Percentiles rank a stretch among this genome's conserved stretches.
Conservation (phyloP, 2,797 vertebrate genomes). For the Pangasius macronema region DNA sequence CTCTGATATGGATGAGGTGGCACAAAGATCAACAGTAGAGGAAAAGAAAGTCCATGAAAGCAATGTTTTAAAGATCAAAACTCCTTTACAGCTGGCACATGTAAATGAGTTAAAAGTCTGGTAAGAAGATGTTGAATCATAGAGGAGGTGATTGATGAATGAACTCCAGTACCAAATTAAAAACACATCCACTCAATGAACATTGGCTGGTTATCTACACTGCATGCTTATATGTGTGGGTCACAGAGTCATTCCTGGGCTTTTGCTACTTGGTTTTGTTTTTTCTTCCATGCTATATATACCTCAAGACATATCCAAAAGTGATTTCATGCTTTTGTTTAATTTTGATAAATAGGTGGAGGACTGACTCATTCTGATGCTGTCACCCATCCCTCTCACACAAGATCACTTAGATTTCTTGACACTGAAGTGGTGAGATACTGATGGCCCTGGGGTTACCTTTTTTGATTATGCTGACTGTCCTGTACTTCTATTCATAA, state of each 20-base stretch:
- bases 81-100: neutral
- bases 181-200: slow-evolving; percentile 36
- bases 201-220: neutral
- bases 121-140: slow-evolving; percentile 48
- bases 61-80: neutral
- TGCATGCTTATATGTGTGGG: neutral
- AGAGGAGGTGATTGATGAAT: slow-evolving; percentile 45
- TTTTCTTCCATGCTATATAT: neutral
- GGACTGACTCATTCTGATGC: neutral
- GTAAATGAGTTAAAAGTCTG: slow-evolving; percentile 5
- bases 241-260: neutral
- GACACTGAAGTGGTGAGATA: neutral
- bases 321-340: neutral
- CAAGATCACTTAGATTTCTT: neutral
- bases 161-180: slow-evolving; percentile 46
- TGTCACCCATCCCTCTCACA: neutral
- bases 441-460: neutral
- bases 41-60: neutral
- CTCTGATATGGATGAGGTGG: slow-evolving; percentile 6
- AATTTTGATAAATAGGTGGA: neutral
- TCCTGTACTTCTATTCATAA: neutral
- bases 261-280: neutral
- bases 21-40: neutral
- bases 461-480: neutral
- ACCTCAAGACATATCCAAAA: neutral